Base-by-base conservation (phyloP, 2,888 invertebrate species). In the Clepsis dumicolana region DNA sequence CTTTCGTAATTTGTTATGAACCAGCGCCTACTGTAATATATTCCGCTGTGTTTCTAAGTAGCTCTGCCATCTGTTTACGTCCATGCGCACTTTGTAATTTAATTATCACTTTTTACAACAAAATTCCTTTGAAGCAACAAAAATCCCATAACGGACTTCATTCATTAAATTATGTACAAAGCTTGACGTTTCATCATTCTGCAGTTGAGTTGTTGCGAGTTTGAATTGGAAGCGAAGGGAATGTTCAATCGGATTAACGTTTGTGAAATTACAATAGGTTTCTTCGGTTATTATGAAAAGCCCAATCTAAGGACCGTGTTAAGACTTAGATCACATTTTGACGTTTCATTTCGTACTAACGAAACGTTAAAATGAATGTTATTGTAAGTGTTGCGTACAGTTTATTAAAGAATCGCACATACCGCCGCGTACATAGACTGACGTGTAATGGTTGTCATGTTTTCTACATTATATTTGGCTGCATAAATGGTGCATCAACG, bases 51-150 rank as follows among this genome's bases (percentile, higher is more conserved):
- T 63, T 67, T 16, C 62, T 63, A 24, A 73, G 72, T 50, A 71
- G 75, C 73, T 71, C 71, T 71, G 72, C 86, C 89, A 88, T 85
- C 84, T 89, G 88, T 80, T 83, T 75, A 77, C 77, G 74, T 80
- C 77, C 70, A 73, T 77, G 77, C 72, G 74, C 82, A 81, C 78
- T 82, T 79, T 75, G 77, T 84, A 82, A 87, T 88, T 86, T 77
- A 83, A 89, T 88, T 86, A 88, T 76, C 78, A 80, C 77, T 84
- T 88, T 88, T 87, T 86, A 66, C 72, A 75, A 65, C 63, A 71
- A 70, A 66, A 74, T 72, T 72, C 71, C 73, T 70, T 65, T 69
- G 66, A 72, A 69, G 67, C 52, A 73, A 70, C 59, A 64, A 73
- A 74, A 82, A 75, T 77, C 77, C 76, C 71, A 68, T 74, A 57